Percentiles rank a stretch among this genome's conserved stretches.
Evolutionary conservation across 2,113 vertebrate species (phyloP).

Genomic region (Chlorocebus sabaeus): DNA sequence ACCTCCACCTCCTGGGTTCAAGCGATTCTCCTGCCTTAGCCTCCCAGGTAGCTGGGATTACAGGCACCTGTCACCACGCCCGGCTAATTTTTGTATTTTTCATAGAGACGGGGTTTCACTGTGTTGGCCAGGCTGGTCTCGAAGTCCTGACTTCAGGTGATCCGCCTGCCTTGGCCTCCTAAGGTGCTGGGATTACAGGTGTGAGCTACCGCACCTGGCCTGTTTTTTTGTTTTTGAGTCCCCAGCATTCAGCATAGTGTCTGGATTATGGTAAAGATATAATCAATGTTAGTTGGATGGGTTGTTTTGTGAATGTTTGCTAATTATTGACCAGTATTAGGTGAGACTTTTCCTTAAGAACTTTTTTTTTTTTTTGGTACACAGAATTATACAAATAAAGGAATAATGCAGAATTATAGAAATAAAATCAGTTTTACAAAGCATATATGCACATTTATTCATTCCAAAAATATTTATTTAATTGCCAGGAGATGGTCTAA

Average conservation of each 20-base stretch:
- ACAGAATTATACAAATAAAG: not conserved
- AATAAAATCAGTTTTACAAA: not conserved
- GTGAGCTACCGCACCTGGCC: no score
- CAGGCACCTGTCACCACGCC: no score
- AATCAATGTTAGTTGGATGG: not conserved
- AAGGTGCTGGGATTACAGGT: no score
- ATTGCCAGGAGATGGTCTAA: not conserved
- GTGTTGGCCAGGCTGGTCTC: no score
- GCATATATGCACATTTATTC: not conserved
- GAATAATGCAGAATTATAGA: not conserved
- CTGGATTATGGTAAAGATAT: not conserved
- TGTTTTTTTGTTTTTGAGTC: conserved; percentile 2
- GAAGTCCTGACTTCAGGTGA: no score
- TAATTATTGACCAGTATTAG: not conserved
- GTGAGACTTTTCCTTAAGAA: not conserved
- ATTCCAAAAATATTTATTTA: not conserved
- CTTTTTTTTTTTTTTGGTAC: conserved; percentile 20
- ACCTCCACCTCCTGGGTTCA: no score
- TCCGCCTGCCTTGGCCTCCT: no score
- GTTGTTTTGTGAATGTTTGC: not conserved
- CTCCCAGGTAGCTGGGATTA: no score
- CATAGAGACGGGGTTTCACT: no score
- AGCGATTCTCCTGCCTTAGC: no score
- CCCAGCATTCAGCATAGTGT: not conserved
- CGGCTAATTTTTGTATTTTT: no score